A percentile compares a stretch with the other conserved stretches of the same genome.
These are phyloP conservation scores for Lobophora halterata DNA, from an alignment of 2,888 invertebrate genomes.

Conservation along the genomic window DNA sequence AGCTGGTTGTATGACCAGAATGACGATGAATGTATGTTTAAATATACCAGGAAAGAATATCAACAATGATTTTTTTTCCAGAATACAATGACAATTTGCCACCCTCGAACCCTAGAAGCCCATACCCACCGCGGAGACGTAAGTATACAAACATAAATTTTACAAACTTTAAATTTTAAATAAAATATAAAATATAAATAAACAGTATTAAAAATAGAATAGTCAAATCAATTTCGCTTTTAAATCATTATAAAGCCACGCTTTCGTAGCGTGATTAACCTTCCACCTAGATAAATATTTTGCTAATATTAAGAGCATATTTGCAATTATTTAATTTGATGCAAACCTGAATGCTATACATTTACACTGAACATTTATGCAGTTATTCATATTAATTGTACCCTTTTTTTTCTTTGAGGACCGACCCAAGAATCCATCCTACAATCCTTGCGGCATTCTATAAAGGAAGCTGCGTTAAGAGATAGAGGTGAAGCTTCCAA, in stretches of 20 bases:
- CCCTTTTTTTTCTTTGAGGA: conserved; percentile 60
- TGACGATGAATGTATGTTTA: no score
- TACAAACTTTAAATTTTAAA: not conserved
- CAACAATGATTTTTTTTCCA: conserved; percentile 19
- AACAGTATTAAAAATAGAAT: conserved; percentile 4
- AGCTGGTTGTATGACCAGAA: no score
- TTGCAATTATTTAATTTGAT: conserved; percentile 3
- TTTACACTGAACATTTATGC: conserved; percentile 29
- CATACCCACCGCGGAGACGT: conserved; percentile 92
- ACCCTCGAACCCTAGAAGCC: conserved; percentile 91
- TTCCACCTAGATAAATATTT: conserved; percentile 6
- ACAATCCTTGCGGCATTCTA: conserved; percentile 63
- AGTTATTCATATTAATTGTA: conserved; percentile 32
- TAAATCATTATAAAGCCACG: conserved; percentile 8
- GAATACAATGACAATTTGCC: conserved; percentile 88
- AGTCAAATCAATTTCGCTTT: conserved; percentile 9
- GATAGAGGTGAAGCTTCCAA: conserved; percentile 55
- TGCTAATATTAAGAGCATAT: conserved; percentile 1
- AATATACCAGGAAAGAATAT: not conserved
- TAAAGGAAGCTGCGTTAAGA: conserved; percentile 58
- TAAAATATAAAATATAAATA: conserved; percentile 1
- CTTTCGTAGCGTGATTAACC: conserved; percentile 3
- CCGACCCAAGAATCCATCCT: conserved; percentile 65
- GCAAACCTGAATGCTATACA: conserved; percentile 12
- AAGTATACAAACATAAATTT: conserved; percentile 66